A percentile compares a stretch with the other conserved stretches of the same genome.
These are phyloP conservation scores for Campoletis sonorensis DNA, from an alignment of 1,140 invertebrate species.

Conservation along the genomic window DNA sequence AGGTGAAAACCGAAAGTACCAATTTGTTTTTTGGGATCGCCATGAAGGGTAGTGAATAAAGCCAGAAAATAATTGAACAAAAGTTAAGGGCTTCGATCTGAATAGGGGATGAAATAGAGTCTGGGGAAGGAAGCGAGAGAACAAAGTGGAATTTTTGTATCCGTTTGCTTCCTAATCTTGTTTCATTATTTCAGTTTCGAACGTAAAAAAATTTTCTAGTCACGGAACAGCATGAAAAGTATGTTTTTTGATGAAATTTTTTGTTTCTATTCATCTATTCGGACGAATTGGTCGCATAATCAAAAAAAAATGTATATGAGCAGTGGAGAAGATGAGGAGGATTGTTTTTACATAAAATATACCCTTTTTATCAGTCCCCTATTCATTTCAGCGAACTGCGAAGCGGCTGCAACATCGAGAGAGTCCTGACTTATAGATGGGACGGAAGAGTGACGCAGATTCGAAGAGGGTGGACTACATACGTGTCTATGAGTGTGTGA, in stretches of 20 bases:
- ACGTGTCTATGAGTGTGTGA: background rate
- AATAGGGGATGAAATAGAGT: background rate
- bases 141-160: too few relatives aligned
- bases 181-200: too few relatives aligned
- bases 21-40: slow-evolving; percentile 37
- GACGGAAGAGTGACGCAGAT: slow-evolving; percentile 1
- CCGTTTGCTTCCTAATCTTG: too few relatives aligned
- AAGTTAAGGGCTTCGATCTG: background rate
- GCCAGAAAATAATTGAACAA: background rate
- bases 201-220: too few relatives aligned
- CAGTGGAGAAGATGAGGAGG: too few relatives aligned
- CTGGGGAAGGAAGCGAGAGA: too few relatives aligned
- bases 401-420: slow-evolving; percentile 46
- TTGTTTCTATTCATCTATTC: too few relatives aligned
- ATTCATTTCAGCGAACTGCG: slow-evolving; percentile 44
- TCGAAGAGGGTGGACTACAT: background rate
- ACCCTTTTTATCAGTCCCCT: background rate
- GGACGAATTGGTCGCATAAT: too few relatives aligned
- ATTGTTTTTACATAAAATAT: too few relatives aligned
- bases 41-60: background rate
- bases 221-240: too few relatives aligned
- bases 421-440: background rate
- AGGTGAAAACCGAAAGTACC: slow-evolving; percentile 43
- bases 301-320: background rate
- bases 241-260: too few relatives aligned